Evolutionary conservation across 2,113 vertebrate genomes (phyloP).

Genomic region (Cyphomyrus plagiostoma): DNA sequence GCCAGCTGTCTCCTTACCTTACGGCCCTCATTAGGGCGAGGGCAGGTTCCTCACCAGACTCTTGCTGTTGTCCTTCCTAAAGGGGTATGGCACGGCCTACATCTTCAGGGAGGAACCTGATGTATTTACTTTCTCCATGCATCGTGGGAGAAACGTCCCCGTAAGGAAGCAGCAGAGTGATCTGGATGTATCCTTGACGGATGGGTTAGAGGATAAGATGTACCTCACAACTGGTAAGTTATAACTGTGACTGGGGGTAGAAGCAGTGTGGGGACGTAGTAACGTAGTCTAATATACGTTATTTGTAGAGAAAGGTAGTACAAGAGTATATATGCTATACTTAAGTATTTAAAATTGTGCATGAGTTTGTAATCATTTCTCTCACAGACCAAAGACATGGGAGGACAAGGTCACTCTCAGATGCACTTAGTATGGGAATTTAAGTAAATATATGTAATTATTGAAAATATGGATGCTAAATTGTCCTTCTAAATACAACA

Average conservation of each 20-base stretch:
- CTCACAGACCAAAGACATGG: neutral
- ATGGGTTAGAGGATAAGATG: slow-evolving; percentile 43
- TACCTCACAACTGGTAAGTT: slow-evolving; percentile 42
- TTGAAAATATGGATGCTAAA: neutral
- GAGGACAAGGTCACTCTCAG: neutral
- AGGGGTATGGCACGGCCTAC: slow-evolving; percentile 51
- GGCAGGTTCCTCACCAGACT: neutral
- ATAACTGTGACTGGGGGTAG: neutral
- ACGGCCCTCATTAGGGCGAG: neutral
- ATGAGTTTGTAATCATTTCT: neutral
- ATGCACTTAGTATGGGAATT: neutral
- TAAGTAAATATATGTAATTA: neutral
- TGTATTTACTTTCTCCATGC: slow-evolving; percentile 53
- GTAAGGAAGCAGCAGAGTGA: slow-evolving; percentile 50
- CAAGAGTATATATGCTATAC: neutral
- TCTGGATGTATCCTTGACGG: slow-evolving; percentile 46
- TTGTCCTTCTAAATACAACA: neutral
- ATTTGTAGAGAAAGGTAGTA: neutral
- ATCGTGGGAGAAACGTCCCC: slow-evolving; percentile 56
- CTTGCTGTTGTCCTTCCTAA: neutral
- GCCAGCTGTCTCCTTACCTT: neutral
- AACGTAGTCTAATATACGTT: neutral
- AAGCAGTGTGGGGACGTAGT: neutral
- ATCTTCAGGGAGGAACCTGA: slow-evolving; percentile 51
- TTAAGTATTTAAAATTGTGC: neutral